Evolutionary conservation across 2,113 vertebrate genomes (phyloP), one percentile per base, ranked within the genome.

Genomic region (Tetrao urogallus): DNA sequence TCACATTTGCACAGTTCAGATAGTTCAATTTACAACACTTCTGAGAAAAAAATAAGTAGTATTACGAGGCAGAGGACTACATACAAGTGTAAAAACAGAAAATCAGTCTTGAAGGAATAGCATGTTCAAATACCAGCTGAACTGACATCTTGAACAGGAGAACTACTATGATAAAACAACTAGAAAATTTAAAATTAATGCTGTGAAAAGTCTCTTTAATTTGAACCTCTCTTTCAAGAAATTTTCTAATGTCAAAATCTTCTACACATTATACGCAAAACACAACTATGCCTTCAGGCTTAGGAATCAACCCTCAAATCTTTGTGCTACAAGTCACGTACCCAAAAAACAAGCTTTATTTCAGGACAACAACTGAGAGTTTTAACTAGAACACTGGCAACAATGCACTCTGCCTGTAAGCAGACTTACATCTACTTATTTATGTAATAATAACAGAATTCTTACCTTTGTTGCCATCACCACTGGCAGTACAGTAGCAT

Each of bases 91-190:
- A 74, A 91, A 94, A 81, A 72, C 32, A 88, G 65, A 36, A 79
- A 87, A 89, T 20, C 17, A 70, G n/a, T 64, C 58, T 95, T 91
- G 75, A 88, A 94, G 73, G 57, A 88, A 89, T 3, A 95, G 17
- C 58, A 91, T 90, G 30, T 75, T 92, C 74, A 69, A 57, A 61
- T 78, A 86, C 27, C 43, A 93, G 57, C 17, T 88, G 40, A 91
- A 91, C 42, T 47, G 79, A 80, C 30, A 69, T 71, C 43, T 88
- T 36, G 12, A 58, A 80, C 13, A 82, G 76, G 82, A 86, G 42
- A 90, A 47, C 18, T 32, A 57, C 52, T 45, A 15, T 42, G 73
- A 79, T 61, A 82, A 76, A 92, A 48, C 6, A 72, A 65, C 36
- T 75, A 76, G 36, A 83, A 90, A 72, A 82, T 71, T 87, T 61